phyloP scores from a whole-genome alignment of 2,113 vertebrate species.

The Thermophis baileyi region DNA sequence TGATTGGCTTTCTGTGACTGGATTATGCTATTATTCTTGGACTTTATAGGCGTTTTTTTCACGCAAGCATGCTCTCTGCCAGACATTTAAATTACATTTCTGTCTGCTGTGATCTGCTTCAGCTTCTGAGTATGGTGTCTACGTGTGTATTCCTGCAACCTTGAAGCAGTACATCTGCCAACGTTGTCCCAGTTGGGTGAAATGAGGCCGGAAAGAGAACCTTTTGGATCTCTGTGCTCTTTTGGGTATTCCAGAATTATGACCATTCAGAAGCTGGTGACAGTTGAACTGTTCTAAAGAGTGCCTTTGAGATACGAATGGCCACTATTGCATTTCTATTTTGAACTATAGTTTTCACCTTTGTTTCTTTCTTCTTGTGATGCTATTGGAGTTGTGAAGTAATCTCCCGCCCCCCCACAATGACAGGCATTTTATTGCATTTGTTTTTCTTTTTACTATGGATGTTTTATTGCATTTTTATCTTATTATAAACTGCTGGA shows the following conservation, averaged over 20 bases:
- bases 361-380: not conserved
- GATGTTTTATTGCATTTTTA: not conserved
- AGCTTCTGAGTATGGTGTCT: not conserved
- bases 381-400: not conserved
- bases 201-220: not conserved
- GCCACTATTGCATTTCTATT: not conserved
- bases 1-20: not conserved
- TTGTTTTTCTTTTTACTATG: not conserved
- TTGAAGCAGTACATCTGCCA: not conserved
- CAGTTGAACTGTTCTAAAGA: not conserved
- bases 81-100: not conserved
- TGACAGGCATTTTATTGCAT: not conserved
- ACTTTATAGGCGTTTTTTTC: not conserved
- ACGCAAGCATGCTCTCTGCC: not conserved
- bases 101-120: not conserved
- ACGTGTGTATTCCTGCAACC: not conserved
- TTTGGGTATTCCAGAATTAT: not conserved
- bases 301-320: not conserved
- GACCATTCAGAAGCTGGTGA: not conserved
- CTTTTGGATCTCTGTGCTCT: not conserved
- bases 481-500: not conserved
- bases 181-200: not conserved
- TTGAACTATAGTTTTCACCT: not conserved
- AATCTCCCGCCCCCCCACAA: too few species aligned
- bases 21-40: not conserved